Evolutionary conservation across 2,888 invertebrate species (phyloP), one percentile per base, ranked within the genome.

Genomic region (Macropis europaea): DNA sequence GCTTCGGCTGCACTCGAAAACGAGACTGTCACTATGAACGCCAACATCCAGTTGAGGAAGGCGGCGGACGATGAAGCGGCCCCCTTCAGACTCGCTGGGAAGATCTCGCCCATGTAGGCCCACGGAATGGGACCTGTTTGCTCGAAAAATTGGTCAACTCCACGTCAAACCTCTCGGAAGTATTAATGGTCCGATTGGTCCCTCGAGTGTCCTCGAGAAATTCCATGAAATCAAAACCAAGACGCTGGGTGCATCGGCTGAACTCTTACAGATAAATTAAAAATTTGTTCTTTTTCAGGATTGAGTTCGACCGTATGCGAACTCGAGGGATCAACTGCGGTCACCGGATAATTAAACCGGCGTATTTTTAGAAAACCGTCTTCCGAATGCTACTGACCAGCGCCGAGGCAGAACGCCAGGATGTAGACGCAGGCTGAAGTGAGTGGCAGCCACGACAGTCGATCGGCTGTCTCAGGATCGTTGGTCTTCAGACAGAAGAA

Each of bases 401-500:
- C 88, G 24, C 91, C 91, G n/a, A 91, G 67, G 6, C 90, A 89
- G 84, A 91, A 92, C 11, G 88, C 90, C 19, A 88, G 63, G 45
- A 91, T 89, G 80, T 90, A 92, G 5, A 90, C 15, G 28, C 90
- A 86, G 15, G 91, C 72, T n/a, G 89, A 86, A 2, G 88, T 63
- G 4, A 92, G 78, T 0, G 91, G 91, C 22, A 91, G 56, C 90
- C 84, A 82, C n/a, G 82, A 82, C 40, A 90, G 85, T 11, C 76
- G 82, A 64, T 85, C 73, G 13, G 54, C 72, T 2, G 76, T 53
- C n/a, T 86, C 73, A 17, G 86, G 74, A 57, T 84, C 70, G 54
- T 75, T 64, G 11, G 42, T 62, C 76, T 81, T 80, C 26, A 83
- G 42, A 71, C 82, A 48, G 91, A 96, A 96, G 89, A 93, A 95